Conservation (phyloP, 2,113 vertebrate genomes). For the Otocyon megalotis region DNA sequence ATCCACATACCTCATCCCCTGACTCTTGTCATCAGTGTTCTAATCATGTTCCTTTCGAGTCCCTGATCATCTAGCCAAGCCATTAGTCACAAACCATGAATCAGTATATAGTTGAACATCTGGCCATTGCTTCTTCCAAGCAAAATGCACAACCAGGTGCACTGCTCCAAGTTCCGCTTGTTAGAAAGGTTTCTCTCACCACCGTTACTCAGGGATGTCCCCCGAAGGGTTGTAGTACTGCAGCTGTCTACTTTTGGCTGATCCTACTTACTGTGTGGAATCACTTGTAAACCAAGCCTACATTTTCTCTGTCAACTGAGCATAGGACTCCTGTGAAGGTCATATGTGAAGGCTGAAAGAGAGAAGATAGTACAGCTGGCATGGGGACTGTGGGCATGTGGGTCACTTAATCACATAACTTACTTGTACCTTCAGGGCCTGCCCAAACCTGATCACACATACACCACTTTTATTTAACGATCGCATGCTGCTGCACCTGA, state of each 20-base stretch:
- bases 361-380: not conserved
- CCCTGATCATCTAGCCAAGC: not conserved
- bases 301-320: not conserved
- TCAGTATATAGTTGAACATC: not conserved
- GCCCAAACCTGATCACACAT: not conserved
- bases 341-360: not conserved
- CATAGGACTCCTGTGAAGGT: not conserved
- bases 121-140: not conserved
- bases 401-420: not conserved
- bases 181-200: not conserved
- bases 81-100: not conserved
- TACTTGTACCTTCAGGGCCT: not conserved
- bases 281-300: not conserved
- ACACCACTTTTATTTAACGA: not conserved
- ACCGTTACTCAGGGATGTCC: not conserved
- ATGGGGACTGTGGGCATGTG: not conserved
- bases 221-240: not conserved
- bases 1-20: not conserved
- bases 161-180: not conserved
- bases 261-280: not conserved
- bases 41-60: not conserved
- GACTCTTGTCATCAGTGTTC: not conserved
- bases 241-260: not conserved
- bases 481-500: not conserved
- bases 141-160: not conserved